These are phyloP conservation scores for Trichechus manatus DNA, from an alignment of 2,113 vertebrate species.

Conservation along the genomic window DNA sequence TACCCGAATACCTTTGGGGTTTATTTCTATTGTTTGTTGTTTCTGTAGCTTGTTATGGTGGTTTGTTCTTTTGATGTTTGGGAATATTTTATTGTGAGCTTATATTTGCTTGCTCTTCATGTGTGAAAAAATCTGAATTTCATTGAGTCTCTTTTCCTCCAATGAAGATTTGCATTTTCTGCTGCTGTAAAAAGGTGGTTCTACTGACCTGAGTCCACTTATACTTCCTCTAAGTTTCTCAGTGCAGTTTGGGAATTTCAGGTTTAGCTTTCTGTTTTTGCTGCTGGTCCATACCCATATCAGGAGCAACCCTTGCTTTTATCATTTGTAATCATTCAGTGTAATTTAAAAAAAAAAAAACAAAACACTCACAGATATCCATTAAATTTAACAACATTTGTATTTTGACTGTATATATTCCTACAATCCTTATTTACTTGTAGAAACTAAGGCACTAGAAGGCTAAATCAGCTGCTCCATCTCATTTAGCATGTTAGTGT, in stretches of 20 bases:
- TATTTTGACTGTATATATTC: slow-evolving; percentile 34
- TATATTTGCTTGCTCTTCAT: background rate
- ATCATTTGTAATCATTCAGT: slow-evolving; percentile 25
- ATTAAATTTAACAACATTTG: slow-evolving; percentile 41
- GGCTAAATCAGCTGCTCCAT: background rate
- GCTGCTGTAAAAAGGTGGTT: background rate
- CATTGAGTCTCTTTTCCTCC: background rate
- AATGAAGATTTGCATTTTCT: background rate
- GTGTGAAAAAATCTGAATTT: background rate
- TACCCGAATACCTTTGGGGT: background rate
- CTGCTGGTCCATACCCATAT: background rate
- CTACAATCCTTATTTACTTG: background rate
- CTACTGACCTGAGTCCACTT: background rate
- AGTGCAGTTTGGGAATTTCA: background rate
- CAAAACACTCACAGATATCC: background rate
- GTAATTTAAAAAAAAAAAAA: background rate
- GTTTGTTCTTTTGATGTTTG: slow-evolving; percentile 54
- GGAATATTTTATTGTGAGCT: background rate
- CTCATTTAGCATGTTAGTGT: background rate
- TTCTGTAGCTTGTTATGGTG: background rate
- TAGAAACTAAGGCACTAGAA: slow-evolving; percentile 18
- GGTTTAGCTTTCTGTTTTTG: background rate
- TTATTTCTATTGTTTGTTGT: slow-evolving; percentile 31
- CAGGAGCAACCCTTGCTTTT: background rate
- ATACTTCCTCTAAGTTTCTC: background rate